Evolutionary conservation across 1,140 invertebrate species (phyloP).

Genomic region (Bombus vancouverensis): DNA sequence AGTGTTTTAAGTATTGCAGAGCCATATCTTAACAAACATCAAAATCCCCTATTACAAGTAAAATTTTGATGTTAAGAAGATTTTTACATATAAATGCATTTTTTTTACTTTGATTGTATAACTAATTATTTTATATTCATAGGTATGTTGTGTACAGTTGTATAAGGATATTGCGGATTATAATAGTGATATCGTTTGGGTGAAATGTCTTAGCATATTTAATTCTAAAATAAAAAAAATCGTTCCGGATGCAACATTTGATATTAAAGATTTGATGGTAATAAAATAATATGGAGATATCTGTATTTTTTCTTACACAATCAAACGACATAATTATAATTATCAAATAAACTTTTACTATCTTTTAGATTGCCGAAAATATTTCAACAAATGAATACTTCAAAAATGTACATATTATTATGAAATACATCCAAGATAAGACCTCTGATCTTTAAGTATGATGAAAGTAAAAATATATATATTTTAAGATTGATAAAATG

Average conservation of each 20-base stretch:
- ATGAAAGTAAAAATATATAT: neutral
- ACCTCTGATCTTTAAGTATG: neutral
- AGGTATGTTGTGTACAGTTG: constrained; percentile 75
- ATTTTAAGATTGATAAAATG: neutral
- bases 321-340: neutral
- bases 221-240: constrained; percentile 59
- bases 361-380: constrained; percentile 38
- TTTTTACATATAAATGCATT: neutral
- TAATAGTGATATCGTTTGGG: constrained; percentile 78
- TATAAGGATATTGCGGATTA: constrained; percentile 75
- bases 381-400: constrained; percentile 51
- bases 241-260: constrained; percentile 42
- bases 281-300: neutral
- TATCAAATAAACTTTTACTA: neutral
- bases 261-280: constrained; percentile 59
- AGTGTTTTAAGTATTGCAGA: constrained; percentile 79
- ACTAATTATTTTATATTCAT: constrained; percentile 34
- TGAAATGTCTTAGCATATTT: constrained; percentile 78
- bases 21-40: constrained; percentile 84
- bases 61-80: constrained; percentile 17
- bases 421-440: constrained; percentile 53
- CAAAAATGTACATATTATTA: constrained; percentile 49
- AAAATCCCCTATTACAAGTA: constrained; percentile 86
- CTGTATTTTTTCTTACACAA: neutral
- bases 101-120: neutral